Evolutionary conservation across 1,140 invertebrate genomes (phyloP).

Genomic region (Thrips palmi): DNA sequence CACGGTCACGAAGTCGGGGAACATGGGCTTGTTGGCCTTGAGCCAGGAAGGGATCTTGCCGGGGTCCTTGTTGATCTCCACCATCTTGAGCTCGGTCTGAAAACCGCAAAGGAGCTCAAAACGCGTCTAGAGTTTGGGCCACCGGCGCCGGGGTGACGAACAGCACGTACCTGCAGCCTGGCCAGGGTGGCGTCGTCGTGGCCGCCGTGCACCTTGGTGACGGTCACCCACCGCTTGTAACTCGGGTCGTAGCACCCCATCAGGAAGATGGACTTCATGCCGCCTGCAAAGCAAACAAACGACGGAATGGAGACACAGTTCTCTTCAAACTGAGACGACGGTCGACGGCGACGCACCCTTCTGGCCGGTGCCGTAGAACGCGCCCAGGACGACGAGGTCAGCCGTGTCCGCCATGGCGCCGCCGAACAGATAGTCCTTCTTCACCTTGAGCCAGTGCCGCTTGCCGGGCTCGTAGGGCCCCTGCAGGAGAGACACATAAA

Average conservation of each 20-base stretch:
- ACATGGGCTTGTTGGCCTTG: constrained; percentile 58
- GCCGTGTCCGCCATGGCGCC: constrained; percentile 89
- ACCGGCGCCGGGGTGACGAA: too few relatives aligned
- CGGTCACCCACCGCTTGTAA: constrained; percentile 59
- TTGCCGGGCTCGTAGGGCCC: constrained; percentile 84
- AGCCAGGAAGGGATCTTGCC: constrained; percentile 59
- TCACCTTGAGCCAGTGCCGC: constrained; percentile 86
- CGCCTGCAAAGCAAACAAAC: constrained; percentile 37
- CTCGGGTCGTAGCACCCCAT: constrained; percentile 70
- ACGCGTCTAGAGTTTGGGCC: too few relatives aligned
- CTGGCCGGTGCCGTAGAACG: constrained; percentile 84
- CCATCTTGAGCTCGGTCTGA: constrained; percentile 48
- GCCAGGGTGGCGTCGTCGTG: constrained; percentile 72
- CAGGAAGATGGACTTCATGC: constrained; percentile 80
- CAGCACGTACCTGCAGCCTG: constrained; percentile 36
- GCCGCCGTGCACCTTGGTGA: constrained; percentile 73
- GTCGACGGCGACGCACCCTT: constrained; percentile 38
- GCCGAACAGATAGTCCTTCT: constrained; percentile 81
- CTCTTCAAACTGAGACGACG: background rate
- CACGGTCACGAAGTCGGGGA: constrained; percentile 73
- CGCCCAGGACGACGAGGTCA: constrained; percentile 80
- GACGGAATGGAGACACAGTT: constrained; percentile 2
- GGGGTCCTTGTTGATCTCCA: constrained; percentile 60
- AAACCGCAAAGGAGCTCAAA: constrained; percentile 9
- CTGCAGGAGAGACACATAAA: constrained; percentile 21